phyloP scores from a whole-genome alignment of 1,140 invertebrate species.

The Aphidius gifuensis region DNA sequence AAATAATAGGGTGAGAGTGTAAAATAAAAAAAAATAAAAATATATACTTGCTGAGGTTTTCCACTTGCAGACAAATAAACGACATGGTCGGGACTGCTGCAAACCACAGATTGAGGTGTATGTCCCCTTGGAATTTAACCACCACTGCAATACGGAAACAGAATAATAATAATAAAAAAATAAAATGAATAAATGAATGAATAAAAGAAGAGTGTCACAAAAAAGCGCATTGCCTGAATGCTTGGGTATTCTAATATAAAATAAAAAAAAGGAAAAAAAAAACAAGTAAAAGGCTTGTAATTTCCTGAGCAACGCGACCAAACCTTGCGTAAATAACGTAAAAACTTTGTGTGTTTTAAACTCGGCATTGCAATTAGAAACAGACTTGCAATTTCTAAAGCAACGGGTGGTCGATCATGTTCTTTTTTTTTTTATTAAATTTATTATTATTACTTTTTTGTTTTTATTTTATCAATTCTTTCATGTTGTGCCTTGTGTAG shows the following conservation, averaged over 20 bases:
- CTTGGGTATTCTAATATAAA: neutral
- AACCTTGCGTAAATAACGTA: constrained; percentile 12
- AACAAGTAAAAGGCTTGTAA: neutral
- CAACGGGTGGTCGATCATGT: constrained; percentile 14
- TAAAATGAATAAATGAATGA: neutral
- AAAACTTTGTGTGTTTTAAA: constrained; percentile 9
- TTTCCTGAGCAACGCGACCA: neutral
- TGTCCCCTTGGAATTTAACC: neutral
- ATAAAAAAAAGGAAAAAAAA: neutral
- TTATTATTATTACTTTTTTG: neutral
- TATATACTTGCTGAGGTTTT: no score
- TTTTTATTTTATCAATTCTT: neutral
- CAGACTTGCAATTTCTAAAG: constrained; percentile 6
- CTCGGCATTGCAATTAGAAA: constrained; percentile 8
- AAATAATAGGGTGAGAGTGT: no score
- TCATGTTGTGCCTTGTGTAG: no score
- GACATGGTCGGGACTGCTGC: no score
- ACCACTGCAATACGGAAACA: no score
- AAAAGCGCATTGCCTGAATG: neutral
- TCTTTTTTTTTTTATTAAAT: no score
- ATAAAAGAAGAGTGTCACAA: neutral
- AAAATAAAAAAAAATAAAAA: no score
- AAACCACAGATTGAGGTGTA: neutral
- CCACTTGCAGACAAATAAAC: no score
- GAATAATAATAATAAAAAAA: neutral